Percentiles rank a stretch among this genome's conserved stretches.
phyloP scores from a whole-genome alignment of 2,888 invertebrate genomes.

The Cheiracanthium punctorium region DNA sequence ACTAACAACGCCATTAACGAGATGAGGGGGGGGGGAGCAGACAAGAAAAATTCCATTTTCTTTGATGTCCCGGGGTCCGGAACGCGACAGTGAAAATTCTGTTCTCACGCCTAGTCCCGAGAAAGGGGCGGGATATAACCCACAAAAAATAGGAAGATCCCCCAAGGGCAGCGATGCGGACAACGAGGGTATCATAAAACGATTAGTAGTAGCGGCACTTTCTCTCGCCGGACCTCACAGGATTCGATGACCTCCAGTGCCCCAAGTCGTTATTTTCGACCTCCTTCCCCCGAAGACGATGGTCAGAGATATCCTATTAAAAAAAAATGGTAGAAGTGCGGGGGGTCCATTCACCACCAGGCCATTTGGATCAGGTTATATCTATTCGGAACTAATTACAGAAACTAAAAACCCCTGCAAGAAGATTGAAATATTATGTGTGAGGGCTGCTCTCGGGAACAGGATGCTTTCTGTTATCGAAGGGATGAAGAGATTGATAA shows the following conservation, averaged over 20 bases:
- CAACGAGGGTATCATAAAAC: constrained; percentile 4
- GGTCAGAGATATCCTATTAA: no score
- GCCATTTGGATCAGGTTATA: neutral
- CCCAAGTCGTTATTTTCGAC: neutral
- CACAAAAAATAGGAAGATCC: neutral
- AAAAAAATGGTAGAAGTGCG: no score
- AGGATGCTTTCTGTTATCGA: neutral
- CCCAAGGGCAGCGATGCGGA: neutral
- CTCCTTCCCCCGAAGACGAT: neutral
- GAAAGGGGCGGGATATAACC: neutral
- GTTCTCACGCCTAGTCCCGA: neutral
- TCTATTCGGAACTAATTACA: neutral
- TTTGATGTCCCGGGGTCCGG: no score
- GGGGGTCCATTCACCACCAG: neutral
- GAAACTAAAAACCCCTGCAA: neutral
- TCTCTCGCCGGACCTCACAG: neutral
- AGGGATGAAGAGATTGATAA: neutral
- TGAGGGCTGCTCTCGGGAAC: neutral
- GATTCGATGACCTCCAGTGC: neutral
- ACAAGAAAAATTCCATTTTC: no score
- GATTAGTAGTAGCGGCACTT: neutral
- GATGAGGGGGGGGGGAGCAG: no score
- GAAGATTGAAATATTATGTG: neutral
- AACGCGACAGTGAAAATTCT: neutral
- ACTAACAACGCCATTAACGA: no score